phyloP scores from a whole-genome alignment of 2,888 invertebrate species.

The Pardosa pseudoannulata region DNA sequence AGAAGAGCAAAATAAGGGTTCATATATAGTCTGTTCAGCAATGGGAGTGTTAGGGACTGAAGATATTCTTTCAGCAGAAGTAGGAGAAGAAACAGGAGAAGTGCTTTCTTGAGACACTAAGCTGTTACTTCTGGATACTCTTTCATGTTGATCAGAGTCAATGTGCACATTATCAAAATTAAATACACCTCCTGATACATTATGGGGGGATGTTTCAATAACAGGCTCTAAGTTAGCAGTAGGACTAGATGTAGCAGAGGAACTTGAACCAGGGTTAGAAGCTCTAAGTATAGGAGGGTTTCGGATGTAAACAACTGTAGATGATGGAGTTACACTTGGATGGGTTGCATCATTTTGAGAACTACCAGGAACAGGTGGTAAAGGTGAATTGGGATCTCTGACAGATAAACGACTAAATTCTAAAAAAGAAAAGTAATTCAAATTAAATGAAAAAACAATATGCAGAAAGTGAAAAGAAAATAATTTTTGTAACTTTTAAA shows the following conservation, averaged over 20 bases:
- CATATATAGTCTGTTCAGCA: conserved; percentile 38
- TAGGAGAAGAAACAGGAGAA: conserved; percentile 27
- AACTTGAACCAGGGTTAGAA: conserved; percentile 16
- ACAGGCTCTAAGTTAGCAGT: neutral
- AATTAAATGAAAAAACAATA: neutral
- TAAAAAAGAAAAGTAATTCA: conserved; percentile 1
- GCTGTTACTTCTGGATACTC: conserved; percentile 34
- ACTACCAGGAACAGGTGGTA: conserved; percentile 67
- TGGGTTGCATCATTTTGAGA: neutral
- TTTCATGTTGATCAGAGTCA: conserved; percentile 10
- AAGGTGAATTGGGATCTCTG: conserved; percentile 73
- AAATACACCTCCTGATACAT: conserved; percentile 44
- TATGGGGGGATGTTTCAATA: conserved; percentile 6
- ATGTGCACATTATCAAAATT: conserved; percentile 44
- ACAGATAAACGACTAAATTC: conserved; percentile 54
- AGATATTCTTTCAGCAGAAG: conserved; percentile 18
- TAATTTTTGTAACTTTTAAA: neutral
- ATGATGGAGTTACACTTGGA: neutral
- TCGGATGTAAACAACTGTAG: conserved; percentile 54
- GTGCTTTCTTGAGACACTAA: conserved; percentile 36
- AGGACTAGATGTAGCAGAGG: conserved; percentile 26
- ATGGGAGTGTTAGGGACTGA: conserved; percentile 49
- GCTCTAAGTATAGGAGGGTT: conserved; percentile 42
- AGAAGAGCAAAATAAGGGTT: conserved; percentile 57
- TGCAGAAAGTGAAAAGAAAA: neutral